Evolutionary conservation across 2,113 vertebrate genomes (phyloP), one percentile per base, ranked within the genome.

Genomic region (Serilophus lunatus): DNA sequence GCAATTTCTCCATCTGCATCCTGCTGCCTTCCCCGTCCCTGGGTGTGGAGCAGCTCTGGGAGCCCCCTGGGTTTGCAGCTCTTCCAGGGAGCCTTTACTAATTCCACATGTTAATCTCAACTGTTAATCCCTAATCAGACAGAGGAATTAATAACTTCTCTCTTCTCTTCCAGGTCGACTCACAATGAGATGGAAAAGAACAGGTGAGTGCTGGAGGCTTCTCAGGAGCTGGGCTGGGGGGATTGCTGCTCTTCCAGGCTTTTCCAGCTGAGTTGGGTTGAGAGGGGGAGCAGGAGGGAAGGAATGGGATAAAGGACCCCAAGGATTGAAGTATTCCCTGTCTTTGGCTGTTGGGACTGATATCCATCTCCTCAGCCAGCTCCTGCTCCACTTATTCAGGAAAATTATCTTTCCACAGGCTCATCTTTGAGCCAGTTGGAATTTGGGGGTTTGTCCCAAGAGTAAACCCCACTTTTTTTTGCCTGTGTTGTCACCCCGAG

Each of bases 161-260:
- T 38, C 42, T 61, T 92, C 36, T 87, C 56, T 98, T 97, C 61
- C 98, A 99, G 99, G 98, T 99, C 99, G 42, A 99, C 99, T 18
- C 99, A 99, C 97, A 99, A 99, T 53, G 99, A 99, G 98, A 99
- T 99, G 99, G 99, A 99, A 91, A 99, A 99, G 96, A 99, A 99
- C 98, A 98, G 99, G 99, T 99, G 97, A 96, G 98, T 88, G 59
- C 3, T 18, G 38, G 86, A 23, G 71, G 26, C n/a, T 13, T 18
- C 29, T 8, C 18, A 38, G 71, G 47, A 56, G 60, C 31, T 3
- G 13, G 19, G 11, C 6, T 35, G 18, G 44, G 40, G 2, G 3
- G 57, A 35, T 40, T 4, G 0, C 0, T 45, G 33, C 42, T 54
- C 44, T 47, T 42, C 49, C 64, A 25, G 29, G 12, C 1, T 35